These are phyloP conservation scores for Sturnus vulgaris DNA, from an alignment of 2,113 vertebrate species.

Conservation along the genomic window DNA sequence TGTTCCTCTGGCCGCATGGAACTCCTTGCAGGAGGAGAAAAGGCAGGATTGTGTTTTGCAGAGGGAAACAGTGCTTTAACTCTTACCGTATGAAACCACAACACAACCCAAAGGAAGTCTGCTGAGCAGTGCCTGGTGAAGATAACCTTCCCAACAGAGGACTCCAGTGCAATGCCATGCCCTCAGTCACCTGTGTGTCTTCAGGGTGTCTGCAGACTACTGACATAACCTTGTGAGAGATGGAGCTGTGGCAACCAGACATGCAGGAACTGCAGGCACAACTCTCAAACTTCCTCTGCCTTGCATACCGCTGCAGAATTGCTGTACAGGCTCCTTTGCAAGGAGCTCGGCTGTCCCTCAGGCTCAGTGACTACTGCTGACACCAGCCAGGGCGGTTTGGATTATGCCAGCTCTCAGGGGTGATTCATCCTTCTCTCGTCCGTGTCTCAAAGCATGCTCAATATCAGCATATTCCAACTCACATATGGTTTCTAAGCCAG, in stretches of 20 bases:
- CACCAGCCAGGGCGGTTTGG: not conserved
- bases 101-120: not conserved
- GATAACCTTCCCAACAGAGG: not conserved
- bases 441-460: not conserved
- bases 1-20: not conserved
- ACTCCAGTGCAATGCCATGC: not conserved
- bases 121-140: not conserved
- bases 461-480: not conserved
- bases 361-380: not conserved
- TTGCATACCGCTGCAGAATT: not conserved
- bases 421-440: not conserved
- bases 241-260: not conserved
- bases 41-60: not conserved
- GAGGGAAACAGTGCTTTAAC: not conserved
- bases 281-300: not conserved
- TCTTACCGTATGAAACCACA: not conserved
- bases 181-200: not conserved
- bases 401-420: not conserved
- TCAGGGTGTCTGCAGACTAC: not conserved
- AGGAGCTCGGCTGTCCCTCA: not conserved
- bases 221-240: not conserved
- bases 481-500: not conserved
- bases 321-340: not conserved
- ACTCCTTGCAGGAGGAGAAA: not conserved
- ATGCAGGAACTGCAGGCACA: not conserved